Evolutionary conservation across 2,888 invertebrate genomes (phyloP), one percentile per base, ranked within the genome.

Genomic region (Tinea trinotella): DNA sequence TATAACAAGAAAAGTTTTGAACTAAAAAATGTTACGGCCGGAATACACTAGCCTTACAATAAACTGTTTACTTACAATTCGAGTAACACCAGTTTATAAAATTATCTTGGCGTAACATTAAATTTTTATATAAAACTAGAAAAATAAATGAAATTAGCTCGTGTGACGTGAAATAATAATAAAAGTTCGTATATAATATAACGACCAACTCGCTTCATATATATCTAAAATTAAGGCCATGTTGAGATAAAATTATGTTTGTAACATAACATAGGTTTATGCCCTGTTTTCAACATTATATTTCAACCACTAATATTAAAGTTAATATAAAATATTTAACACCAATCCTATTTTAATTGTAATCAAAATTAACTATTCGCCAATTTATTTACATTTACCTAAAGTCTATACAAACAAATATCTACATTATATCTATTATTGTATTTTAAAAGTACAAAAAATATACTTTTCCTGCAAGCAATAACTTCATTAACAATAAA

Each of bases 381-480:
- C 40, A 40, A 40, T 40, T 13, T 2, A 4, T 40, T 40, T 40
- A 4, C 35, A 40, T 13, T 30, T 10, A n/a, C 40, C 40, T 40
- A 40, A 12, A 40, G 13, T 30, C 40, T 40, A 40, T 40, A 40
- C 13, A 12, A 40, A 40, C 15, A 40, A 2, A 40, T 40, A 12
- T 40, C 40, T 40, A 40, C 40, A 30, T 40, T 40, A 40, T 40
- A 40, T 15, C 13, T 49, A 22, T 19, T 49, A 30, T 22, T 30
- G 13, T 52, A 52, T 52, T 52, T 13, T 24, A 24, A 52, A 17
- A 24, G 52, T 52, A 52, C 22, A 22, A 52, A 52, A 52, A 52
- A 52, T 52, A 34, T 52, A 22, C 34, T 34, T 52, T 52, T 30
- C 17, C 15, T 52, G 52, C 52, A 52, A 52, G 34, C 52, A 24